Evolutionary conservation across 1,140 invertebrate genomes (phyloP).

Genomic region (Himalopsyche phryganea): DNA sequence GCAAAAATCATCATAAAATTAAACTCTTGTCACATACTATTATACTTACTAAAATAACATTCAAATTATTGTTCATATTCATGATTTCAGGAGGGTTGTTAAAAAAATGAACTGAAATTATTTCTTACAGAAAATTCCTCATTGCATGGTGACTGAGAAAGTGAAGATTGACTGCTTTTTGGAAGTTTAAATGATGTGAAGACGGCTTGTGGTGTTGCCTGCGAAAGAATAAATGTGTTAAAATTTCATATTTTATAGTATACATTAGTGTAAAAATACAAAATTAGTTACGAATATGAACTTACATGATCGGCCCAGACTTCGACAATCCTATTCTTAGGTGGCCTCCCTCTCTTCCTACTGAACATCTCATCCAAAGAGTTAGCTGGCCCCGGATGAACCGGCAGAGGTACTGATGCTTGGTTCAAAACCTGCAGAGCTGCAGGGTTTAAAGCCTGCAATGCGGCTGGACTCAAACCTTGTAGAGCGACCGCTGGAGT

Average conservation of each 20-base stretch:
- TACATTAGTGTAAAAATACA: no score
- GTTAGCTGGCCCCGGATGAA: constrained; percentile 64
- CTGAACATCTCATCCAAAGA: constrained; percentile 86
- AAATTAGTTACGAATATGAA: no score
- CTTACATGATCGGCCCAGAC: constrained; percentile 79
- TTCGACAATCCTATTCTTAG: constrained; percentile 89
- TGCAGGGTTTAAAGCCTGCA: constrained; percentile 40
- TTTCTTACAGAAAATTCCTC: constrained; percentile 56
- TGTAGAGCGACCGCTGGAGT: constrained; percentile 14
- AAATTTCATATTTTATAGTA: no score
- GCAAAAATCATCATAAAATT: constrained; percentile 32
- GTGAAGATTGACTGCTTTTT: constrained; percentile 59
- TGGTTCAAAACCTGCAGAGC: constrained; percentile 31
- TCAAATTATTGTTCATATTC: no score
- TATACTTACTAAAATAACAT: no score
- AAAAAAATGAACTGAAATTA: no score
- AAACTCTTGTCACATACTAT: no score
- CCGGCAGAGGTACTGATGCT: constrained; percentile 44
- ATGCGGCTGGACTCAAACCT: constrained; percentile 41
- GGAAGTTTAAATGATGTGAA: constrained; percentile 91
- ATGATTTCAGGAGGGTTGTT: not conserved
- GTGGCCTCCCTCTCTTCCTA: constrained; percentile 83
- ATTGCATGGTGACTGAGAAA: constrained; percentile 47
- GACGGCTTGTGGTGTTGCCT: constrained; percentile 80
- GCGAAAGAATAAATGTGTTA: constrained; percentile 23